Evolutionary conservation across 2,888 invertebrate species (phyloP).

Genomic region (Platycnemis pennipes): DNA sequence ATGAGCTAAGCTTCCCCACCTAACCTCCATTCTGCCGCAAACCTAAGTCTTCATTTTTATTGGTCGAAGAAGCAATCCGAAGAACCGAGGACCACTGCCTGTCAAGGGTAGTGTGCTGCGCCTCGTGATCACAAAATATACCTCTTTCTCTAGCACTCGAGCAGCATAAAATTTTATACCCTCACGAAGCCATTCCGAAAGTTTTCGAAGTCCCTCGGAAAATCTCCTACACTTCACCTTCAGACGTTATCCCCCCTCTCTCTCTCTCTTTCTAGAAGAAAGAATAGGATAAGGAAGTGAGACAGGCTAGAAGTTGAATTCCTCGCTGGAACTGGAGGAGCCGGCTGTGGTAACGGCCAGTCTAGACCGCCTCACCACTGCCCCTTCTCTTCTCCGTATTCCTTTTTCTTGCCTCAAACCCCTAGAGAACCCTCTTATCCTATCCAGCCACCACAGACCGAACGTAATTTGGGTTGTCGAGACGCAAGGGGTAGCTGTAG

Average conservation of each 20-base stretch:
- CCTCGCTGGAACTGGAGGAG: constrained; percentile 26
- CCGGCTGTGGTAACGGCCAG: constrained; percentile 52
- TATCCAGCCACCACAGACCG: constrained; percentile 25
- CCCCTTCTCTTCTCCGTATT: neutral
- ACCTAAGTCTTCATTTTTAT: neutral
- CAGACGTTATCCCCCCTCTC: too few relatives aligned
- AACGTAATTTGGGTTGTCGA: constrained; percentile 47
- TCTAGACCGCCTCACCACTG: constrained; percentile 40
- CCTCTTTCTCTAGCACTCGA: neutral
- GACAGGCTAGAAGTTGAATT: constrained; percentile 25
- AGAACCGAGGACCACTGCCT: neutral
- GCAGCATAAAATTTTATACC: constrained; percentile 7
- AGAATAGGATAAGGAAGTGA: constrained; percentile 32
- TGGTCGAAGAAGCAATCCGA: neutral
- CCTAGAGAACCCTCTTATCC: constrained; percentile 1
- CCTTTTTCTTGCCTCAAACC: neutral
- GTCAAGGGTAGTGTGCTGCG: neutral
- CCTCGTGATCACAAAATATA: constrained; percentile 13
- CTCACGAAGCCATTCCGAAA: neutral
- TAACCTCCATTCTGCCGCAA: neutral
- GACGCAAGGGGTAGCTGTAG: neutral
- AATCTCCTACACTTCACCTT: constrained; percentile 33
- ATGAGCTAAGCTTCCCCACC: neutral
- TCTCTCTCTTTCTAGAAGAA: neutral
- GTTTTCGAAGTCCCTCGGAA: neutral